Percentiles rank a stretch among this genome's conserved stretches.
These are phyloP conservation scores for Actinia tenebrosa DNA, from an alignment of 64 coral and sea anemone species.

Conservation along the genomic window DNA sequence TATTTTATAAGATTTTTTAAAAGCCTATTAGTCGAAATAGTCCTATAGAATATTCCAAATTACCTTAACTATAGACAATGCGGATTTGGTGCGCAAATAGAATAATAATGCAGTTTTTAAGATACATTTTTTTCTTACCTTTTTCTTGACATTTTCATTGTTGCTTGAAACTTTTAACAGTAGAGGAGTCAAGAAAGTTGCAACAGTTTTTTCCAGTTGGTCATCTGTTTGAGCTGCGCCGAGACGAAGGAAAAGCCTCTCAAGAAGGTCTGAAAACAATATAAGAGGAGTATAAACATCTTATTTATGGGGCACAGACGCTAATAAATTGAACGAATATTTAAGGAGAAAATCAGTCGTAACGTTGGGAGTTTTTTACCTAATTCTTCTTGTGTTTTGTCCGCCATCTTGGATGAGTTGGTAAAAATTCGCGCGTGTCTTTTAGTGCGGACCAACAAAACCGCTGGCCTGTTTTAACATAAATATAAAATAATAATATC, in stretches of 20 bases:
- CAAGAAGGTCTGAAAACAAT: conserved; percentile 60
- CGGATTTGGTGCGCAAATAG: not conserved
- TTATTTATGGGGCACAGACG: not conserved
- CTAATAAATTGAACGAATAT: not conserved
- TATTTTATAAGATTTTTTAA: not conserved
- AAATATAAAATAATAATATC: not conserved
- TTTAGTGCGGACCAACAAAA: not conserved
- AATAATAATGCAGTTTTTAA: not conserved
- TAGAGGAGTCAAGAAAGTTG: conserved; percentile 75
- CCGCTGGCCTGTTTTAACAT: not conserved
- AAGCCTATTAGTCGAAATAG: too few relatives aligned
- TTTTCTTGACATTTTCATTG: conserved; percentile 79
- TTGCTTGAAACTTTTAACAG: conserved; percentile 88
- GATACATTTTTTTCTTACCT: conserved; percentile 25
- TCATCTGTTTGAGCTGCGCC: conserved; percentile 83
- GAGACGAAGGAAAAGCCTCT: conserved; percentile 90
- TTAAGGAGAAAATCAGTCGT: not conserved
- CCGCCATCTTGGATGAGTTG: conserved; percentile 67
- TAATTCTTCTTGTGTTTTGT: conserved; percentile 61
- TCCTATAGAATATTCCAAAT: not conserved
- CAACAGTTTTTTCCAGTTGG: conserved; percentile 71
- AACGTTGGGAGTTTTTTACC: conserved; percentile 29
- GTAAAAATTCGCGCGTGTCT: not conserved
- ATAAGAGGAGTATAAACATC: not conserved
- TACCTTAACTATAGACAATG: not conserved